Conservation (phyloP, 1,140 invertebrate species). For the Leucophenga varia region DNA sequence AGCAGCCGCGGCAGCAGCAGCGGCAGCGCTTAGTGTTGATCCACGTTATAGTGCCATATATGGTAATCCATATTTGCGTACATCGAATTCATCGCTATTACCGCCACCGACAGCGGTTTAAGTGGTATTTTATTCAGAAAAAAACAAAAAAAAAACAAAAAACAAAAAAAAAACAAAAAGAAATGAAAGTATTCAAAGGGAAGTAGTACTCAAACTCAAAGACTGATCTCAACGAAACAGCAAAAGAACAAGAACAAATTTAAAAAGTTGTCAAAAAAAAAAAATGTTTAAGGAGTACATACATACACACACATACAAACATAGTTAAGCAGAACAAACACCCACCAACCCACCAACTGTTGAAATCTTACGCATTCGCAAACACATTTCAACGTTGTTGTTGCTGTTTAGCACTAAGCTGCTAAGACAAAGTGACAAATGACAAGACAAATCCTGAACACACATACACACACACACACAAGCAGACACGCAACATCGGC, state of each 20-base stretch:
- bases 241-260: too few relatives aligned
- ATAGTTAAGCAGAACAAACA: too few relatives aligned
- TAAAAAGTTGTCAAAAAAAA: too few relatives aligned
- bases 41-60: conserved; percentile 85
- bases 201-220: not conserved
- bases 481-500: too few relatives aligned
- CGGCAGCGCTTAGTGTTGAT: conserved; percentile 66
- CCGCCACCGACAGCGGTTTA: conserved; percentile 56
- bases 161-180: conserved; percentile 5
- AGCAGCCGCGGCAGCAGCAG: not conserved
- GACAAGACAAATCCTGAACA: too few relatives aligned
- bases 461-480: too few relatives aligned
- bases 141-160: conserved; percentile 5
- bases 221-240: not conserved
- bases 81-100: conserved; percentile 58
- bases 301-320: conserved; percentile 6
- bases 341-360: too few relatives aligned
- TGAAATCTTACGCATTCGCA: too few relatives aligned
- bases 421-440: too few relatives aligned
- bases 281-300: too few relatives aligned
- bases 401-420: conserved; percentile 7
- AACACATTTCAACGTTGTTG: conserved; percentile 13
- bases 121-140: too few relatives aligned
- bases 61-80: conserved; percentile 82
- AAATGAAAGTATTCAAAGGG: conserved; percentile 13